These are phyloP conservation scores for Synanceia verrucosa DNA, from an alignment of 2,797 vertebrate genomes.

Conservation along the genomic window DNA sequence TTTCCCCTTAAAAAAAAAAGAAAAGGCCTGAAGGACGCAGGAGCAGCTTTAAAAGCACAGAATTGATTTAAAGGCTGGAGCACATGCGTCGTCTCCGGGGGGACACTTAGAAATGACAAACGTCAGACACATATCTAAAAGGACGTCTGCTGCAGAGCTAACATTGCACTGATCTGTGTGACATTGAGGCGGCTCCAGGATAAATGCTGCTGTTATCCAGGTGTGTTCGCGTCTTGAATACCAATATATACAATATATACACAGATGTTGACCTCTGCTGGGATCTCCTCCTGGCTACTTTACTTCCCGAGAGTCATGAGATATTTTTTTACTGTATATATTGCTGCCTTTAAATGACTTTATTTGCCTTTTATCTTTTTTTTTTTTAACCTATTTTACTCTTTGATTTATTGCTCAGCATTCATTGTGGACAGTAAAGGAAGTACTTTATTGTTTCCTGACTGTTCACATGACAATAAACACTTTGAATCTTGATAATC, in stretches of 20 bases:
- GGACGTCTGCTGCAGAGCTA: constrained; percentile 25
- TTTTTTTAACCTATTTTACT: too few species aligned
- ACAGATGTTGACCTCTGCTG: constrained; percentile 21
- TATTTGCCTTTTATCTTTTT: too few species aligned
- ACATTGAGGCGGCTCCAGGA: constrained; percentile 54
- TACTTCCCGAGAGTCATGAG: too few species aligned
- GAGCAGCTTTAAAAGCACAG: constrained; percentile 39
- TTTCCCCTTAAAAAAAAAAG: constrained; percentile 24
- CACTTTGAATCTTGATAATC: too few species aligned
- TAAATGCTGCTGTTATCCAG: constrained; percentile 30
- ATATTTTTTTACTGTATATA: too few species aligned
- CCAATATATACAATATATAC: background rate
- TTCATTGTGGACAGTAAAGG: too few species aligned
- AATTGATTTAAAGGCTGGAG: constrained; percentile 39
- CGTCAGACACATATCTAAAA: constrained; percentile 44
- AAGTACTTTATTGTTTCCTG: too few species aligned
- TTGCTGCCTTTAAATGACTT: too few species aligned
- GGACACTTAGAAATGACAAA: constrained; percentile 55
- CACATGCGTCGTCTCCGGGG: constrained; percentile 9
- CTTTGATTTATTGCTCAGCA: too few species aligned
- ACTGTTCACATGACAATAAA: too few species aligned
- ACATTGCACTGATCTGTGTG: constrained; percentile 26
- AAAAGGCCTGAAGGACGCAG: constrained; percentile 22
- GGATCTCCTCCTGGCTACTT: background rate
- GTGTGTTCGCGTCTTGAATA: constrained; percentile 17